phyloP scores from a whole-genome alignment of 2,113 vertebrate genomes.

The Anhinga anhinga region DNA sequence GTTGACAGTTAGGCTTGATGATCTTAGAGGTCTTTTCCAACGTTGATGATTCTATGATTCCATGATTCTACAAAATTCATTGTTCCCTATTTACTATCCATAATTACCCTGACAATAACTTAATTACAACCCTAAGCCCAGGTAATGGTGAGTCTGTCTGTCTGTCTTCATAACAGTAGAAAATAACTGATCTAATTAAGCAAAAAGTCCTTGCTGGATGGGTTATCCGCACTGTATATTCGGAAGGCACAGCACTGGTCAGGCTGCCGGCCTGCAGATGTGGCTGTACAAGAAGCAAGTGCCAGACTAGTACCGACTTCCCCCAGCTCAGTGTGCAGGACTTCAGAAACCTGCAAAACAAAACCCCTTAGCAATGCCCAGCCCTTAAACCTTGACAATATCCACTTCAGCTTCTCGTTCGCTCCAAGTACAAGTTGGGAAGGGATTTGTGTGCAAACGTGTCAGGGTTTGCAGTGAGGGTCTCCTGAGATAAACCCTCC shows the following conservation, averaged over 20 bases:
- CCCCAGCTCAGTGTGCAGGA: neutral
- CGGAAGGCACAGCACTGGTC: neutral
- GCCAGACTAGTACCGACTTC: neutral
- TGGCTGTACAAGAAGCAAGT: neutral
- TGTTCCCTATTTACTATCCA: neutral
- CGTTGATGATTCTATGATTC: no score
- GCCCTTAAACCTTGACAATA: neutral
- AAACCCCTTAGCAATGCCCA: neutral
- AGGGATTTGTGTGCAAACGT: neutral
- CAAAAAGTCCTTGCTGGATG: neutral
- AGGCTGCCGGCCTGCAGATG: neutral
- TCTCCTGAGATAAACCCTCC: neutral
- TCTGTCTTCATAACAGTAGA: neutral
- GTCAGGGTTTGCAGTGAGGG: neutral
- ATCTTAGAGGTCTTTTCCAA: no score
- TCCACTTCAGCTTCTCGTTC: neutral
- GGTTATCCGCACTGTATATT: neutral
- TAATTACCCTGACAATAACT: neutral
- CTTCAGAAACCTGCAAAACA: neutral
- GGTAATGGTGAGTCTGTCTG: neutral
- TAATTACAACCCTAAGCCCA: neutral
- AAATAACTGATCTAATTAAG: neutral
- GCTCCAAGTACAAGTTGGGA: rapidly evolving
- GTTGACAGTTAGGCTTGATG: no score
- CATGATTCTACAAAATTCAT: neutral